Evolutionary conservation across 1,140 invertebrate genomes (phyloP).

Genomic region (Mamestra configurata): DNA sequence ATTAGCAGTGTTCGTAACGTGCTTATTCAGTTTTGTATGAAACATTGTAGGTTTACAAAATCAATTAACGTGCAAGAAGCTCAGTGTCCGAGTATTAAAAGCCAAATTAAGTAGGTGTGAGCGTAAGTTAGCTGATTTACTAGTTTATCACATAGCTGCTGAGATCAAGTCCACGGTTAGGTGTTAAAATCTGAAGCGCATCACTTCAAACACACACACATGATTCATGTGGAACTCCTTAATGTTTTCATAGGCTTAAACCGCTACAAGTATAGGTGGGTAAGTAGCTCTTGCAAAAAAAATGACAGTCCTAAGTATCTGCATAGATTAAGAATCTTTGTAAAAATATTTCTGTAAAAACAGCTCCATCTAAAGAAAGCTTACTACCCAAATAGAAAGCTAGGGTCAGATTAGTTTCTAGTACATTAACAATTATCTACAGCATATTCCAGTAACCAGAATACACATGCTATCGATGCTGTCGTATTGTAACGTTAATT

Average conservation of each 20-base stretch:
- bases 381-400: conserved; percentile 50
- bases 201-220: conserved; percentile 17
- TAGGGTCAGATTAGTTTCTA: conserved; percentile 53
- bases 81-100: not conserved
- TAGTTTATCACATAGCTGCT: conserved; percentile 13
- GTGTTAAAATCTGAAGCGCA: conserved; percentile 8
- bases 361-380: not conserved
- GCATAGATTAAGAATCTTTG: not conserved
- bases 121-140: conserved; percentile 21
- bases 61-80: not conserved
- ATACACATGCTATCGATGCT: conserved; percentile 57
- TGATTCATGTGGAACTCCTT: conserved; percentile 3
- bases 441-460: conserved; percentile 55
- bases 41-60: not conserved
- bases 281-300: not conserved
- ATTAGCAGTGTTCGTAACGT: not conserved
- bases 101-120: not conserved
- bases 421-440: conserved; percentile 66
- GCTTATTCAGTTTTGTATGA: not conserved
- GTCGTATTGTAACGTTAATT: conserved; percentile 57
- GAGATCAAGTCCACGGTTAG: conserved; percentile 1
- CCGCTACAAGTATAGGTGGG: not conserved
- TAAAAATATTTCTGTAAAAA: not conserved
- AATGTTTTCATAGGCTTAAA: not conserved
- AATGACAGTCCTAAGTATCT: not conserved